Base-by-base conservation (phyloP, 2,113 vertebrate genomes). In the Hippocampus abdominalis region DNA sequence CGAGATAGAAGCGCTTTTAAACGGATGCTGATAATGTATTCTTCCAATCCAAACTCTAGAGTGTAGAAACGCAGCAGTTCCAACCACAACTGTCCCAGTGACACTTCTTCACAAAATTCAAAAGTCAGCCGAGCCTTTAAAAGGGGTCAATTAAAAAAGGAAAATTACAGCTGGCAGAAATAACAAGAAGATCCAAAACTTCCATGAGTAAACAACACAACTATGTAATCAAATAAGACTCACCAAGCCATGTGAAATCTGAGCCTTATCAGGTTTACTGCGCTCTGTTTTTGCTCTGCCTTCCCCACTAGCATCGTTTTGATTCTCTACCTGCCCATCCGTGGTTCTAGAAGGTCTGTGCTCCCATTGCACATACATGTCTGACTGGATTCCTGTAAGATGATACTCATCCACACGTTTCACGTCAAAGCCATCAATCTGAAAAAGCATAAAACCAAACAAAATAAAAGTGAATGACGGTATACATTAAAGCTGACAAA, bases 41-140 rank as follows among this genome's bases (percentile, higher is more conserved):
- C 96, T 81, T 99, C 96, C 86, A 97, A 92, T 75, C 94, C 94
- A 88, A 99, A 98, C 87, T 99, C 97, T 91, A 99, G 92, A 61
- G 97, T 98, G 92, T 98, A 99, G 92, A 99, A 98, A 77, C 94
- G 95, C 69, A 99, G 81, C 68, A 99, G 92, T 86, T 99, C 97
- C 91, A 99, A 82, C 97, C 97, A 99, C 80, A 99, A 84, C 68
- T 96, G 95, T 40, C 97, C 97, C 81, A 97, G 78, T 3, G 93
- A 91, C 75, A 91, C 92, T 62, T 87, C 88, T 80, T 92, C 91
- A 51, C 89, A 73, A 54, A 74, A 80, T 84, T 87, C 89, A 78
- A 94, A 88, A 65, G 91, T 91, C 78, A 99, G 89, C 48, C 86
- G 88, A 73, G 91, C 91, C 97, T 99, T 29, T 15, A 15, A 10